A percentile compares a stretch with the other conserved stretches of the same genome.
Conservation (phyloP, 2,113 vertebrate species). For the Carassius gibelio region DNA sequence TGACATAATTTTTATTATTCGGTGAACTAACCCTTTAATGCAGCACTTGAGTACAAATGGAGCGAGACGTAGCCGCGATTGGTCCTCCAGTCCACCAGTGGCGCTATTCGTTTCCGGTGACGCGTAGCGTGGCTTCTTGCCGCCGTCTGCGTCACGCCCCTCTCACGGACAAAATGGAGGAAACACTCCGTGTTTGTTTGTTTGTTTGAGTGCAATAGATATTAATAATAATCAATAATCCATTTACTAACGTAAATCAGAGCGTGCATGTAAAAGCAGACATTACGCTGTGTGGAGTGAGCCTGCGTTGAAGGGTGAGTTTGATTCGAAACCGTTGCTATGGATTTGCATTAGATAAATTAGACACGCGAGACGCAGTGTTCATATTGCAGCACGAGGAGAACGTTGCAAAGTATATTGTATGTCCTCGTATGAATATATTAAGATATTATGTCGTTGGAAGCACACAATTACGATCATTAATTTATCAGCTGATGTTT, state of each 20-base stretch:
- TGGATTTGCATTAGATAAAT: background rate
- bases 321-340: no score
- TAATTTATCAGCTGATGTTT: background rate
- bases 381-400: background rate
- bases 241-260: background rate
- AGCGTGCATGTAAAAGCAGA: background rate
- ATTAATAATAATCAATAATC: background rate
- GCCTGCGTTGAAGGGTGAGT: background rate
- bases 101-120: no score
- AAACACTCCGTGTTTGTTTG: background rate
- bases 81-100: no score
- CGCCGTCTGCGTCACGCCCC: no score
- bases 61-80: no score
- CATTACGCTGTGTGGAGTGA: background rate
- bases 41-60: no score
- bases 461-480: background rate
- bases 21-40: no score
- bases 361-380: background rate
- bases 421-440: no score
- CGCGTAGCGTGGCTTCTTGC: no score
- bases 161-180: conserved; percentile 24
- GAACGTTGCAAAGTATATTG: background rate
- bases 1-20: no score
- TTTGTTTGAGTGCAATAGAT: background rate
- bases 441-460: background rate